Base-by-base conservation (phyloP, 1,140 invertebrate genomes). In the Euwallacea fornicatus region DNA sequence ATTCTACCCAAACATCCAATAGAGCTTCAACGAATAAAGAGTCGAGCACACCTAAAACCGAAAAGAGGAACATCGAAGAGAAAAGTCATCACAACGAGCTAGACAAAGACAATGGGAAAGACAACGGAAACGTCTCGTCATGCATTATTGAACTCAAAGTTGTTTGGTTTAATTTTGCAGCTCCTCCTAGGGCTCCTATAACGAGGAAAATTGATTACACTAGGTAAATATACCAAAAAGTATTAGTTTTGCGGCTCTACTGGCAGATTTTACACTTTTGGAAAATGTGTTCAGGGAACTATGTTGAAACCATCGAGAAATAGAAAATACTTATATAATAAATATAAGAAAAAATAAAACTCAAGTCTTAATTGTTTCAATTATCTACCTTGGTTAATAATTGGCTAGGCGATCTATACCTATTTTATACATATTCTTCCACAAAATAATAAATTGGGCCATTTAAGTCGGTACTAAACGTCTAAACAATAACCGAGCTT, bases 161-260 rank as follows among this genome's bases (percentile, higher is more conserved):
- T 0, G 91, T 97, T 9, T 98, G 96, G 96, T 96, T 98, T 75
- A 98, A 98, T 81, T 98, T 98, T 85, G 96, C 96, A 15, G 96
- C 97, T 0, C 96, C 97, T 2, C 96, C 96, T 0, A 88, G 94
- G 73, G 94, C 94, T 11, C 94, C 96, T 0, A 97, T 97, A 44
- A 97, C 95, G 0, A 88, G 93, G 59, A 97, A 97, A 84, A 96
- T 97, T 69, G 96, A 98, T 81, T 96, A 93, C 78, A 98, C 95
- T 0, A 88, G 92, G 90, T 91, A 83, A 50, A 33, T 33, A 33
- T 33, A 33, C 4, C 21, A 33, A 33, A 33, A 33, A 33, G 1
- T 33, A 4, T 4, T 33, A 33, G 1, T 33, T 33, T 33, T 4
- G 21, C 4, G 21, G 21, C 21, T 33, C 21, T 33, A 33, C 21